Evolutionary conservation across 2,888 invertebrate species (phyloP).

Genomic region (Diadegma fenestrale): DNA sequence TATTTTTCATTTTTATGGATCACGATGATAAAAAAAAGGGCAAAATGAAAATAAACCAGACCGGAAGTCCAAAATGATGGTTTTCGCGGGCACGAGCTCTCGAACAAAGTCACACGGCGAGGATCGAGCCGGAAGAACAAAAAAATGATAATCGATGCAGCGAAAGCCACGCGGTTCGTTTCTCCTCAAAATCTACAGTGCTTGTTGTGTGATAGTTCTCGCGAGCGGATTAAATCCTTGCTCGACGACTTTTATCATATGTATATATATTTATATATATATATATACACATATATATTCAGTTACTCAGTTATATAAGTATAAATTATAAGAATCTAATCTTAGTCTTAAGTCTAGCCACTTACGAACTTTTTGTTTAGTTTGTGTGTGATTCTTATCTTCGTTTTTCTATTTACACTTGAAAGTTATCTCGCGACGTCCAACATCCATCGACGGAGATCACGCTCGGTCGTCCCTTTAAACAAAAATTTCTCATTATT

Average conservation of each 20-base stretch:
- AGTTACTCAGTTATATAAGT: slow-evolving; percentile 71
- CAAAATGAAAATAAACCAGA: slow-evolving; percentile 3
- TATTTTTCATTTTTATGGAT: slow-evolving; percentile 11
- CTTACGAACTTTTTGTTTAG: slow-evolving; percentile 73
- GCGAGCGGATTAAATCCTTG: slow-evolving; percentile 71
- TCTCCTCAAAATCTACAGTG: slow-evolving; percentile 75
- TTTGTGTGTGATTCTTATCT: slow-evolving; percentile 17
- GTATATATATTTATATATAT: slow-evolving; percentile 61
- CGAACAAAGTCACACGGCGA: slow-evolving; percentile 45
- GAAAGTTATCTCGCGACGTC: slow-evolving; percentile 73
- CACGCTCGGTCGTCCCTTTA: slow-evolving; percentile 66
- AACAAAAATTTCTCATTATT: slow-evolving; percentile 31
- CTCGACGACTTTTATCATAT: slow-evolving; percentile 60
- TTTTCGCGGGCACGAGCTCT: too few relatives aligned
- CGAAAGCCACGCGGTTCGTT: slow-evolving; percentile 70
- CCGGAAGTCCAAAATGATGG: too few relatives aligned
- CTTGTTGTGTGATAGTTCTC: slow-evolving; percentile 70
- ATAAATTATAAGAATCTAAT: slow-evolving; percentile 82
- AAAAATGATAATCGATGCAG: slow-evolving; percentile 58
- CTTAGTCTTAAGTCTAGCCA: slow-evolving; percentile 77
- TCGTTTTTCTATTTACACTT: slow-evolving; percentile 79
- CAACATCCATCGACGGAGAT: slow-evolving; percentile 65
- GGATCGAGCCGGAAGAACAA: slow-evolving; percentile 41
- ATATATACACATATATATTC: slow-evolving; percentile 69
- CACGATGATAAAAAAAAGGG: not conserved